phyloP scores from a whole-genome alignment of 2,113 vertebrate genomes.

The Stomatorhinus ivindoensis region DNA sequence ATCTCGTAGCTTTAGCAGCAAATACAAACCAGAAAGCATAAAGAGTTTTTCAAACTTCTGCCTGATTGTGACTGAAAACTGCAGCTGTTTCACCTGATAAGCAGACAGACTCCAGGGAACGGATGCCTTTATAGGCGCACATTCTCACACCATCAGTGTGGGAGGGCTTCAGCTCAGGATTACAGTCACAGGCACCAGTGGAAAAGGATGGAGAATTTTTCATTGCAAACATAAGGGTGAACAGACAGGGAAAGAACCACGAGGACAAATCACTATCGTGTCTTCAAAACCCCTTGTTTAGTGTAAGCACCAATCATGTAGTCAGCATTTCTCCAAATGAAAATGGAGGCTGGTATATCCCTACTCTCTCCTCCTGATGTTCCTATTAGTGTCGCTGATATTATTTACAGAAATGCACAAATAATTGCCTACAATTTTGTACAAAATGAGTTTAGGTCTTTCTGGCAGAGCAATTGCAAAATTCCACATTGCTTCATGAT shows the following conservation, averaged over 20 bases:
- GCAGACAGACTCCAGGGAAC: neutral
- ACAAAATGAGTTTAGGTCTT: neutral
- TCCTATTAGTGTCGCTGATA: neutral
- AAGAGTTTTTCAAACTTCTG: neutral
- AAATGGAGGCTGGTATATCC: neutral
- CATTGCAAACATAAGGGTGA: neutral
- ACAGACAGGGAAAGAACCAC: neutral
- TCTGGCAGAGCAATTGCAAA: conserved; percentile 22
- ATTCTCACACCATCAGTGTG: neutral
- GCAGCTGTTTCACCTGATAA: neutral
- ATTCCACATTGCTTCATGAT: neutral
- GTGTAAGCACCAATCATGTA: neutral
- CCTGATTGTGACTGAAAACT: neutral
- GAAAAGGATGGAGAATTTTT: neutral
- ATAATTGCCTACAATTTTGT: neutral
- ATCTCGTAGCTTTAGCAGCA: neutral
- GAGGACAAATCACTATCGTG: neutral
- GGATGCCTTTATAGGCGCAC: neutral
- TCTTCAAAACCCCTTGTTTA: neutral
- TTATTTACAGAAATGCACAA: neutral
- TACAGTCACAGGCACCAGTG: neutral
- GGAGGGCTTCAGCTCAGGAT: neutral
- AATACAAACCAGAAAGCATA: neutral
- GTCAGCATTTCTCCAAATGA: neutral
- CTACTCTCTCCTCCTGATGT: neutral